These are phyloP conservation scores for Brachyistius frenatus DNA, from an alignment of 2,113 vertebrate genomes.

Conservation along the genomic window DNA sequence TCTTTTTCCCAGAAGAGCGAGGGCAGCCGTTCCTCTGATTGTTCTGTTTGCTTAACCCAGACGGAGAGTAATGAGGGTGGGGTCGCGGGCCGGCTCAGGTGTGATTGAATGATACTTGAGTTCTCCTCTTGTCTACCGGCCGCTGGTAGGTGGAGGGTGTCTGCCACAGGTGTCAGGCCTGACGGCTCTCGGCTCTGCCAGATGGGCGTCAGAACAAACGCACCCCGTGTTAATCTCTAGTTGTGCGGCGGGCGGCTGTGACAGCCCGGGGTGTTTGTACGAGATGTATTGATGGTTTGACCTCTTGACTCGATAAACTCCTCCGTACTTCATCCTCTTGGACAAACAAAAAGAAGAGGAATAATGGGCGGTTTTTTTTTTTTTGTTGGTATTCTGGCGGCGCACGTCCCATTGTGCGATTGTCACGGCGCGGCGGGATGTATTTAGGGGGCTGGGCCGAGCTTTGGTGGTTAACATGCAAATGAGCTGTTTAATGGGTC, in stretches of 20 bases:
- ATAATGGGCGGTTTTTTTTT: conserved; percentile 5
- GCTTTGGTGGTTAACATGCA: conserved; percentile 73
- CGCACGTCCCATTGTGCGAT: conserved; percentile 52
- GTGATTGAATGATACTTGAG: conserved; percentile 17
- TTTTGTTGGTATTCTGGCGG: conserved; percentile 51
- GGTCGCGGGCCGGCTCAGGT: not conserved
- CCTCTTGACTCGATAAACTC: conserved; percentile 70
- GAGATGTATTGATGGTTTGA: conserved; percentile 62
- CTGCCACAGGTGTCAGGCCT: conserved; percentile 56
- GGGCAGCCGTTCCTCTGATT: conserved; percentile 37
- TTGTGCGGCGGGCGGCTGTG: conserved; percentile 30
- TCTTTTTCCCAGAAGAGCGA: conserved; percentile 12
- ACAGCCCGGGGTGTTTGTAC: conserved; percentile 48
- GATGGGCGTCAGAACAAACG: conserved; percentile 51
- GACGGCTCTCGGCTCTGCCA: conserved; percentile 35
- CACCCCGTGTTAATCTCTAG: conserved; percentile 28
- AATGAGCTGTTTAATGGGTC: conserved; percentile 80
- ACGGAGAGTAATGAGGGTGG: conserved; percentile 35
- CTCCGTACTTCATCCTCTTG: conserved; percentile 57
- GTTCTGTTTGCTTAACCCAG: conserved; percentile 48
- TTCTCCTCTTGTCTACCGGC: conserved; percentile 12
- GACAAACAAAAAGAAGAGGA: conserved; percentile 54
- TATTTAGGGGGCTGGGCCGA: not conserved
- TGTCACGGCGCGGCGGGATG: conserved; percentile 40
- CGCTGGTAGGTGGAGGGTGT: conserved; percentile 36